Percentiles rank a stretch among this genome's conserved stretches.
Evolutionary conservation across 2,888 invertebrate genomes (phyloP).

Genomic region (Drosophila recens): DNA sequence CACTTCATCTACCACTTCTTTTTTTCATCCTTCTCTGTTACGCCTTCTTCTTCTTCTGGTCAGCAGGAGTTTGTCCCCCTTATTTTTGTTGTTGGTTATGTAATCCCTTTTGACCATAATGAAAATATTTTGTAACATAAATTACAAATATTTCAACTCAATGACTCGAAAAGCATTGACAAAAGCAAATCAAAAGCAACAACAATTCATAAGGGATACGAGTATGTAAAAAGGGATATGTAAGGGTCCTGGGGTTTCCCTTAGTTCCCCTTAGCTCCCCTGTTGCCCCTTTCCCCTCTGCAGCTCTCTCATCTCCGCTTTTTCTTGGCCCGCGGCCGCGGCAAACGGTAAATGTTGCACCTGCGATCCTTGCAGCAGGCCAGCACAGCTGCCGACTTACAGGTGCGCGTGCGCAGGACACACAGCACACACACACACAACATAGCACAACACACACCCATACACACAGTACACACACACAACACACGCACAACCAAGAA

Average conservation of each 20-base stretch:
- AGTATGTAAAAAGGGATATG: background rate
- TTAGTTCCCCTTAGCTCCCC: slow-evolving; percentile 7
- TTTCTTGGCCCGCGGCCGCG: slow-evolving; percentile 52
- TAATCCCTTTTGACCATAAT: slow-evolving; percentile 47
- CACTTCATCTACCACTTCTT: background rate
- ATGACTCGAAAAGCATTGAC: slow-evolving; percentile 15
- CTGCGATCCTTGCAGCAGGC: slow-evolving; percentile 69
- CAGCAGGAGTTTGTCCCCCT: background rate
- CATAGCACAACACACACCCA: background rate
- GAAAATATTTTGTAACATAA: slow-evolving; percentile 75
- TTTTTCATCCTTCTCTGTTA: background rate
- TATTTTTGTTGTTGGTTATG: slow-evolving; percentile 24
- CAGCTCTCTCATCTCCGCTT: background rate
- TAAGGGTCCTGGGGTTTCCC: slow-evolving; percentile 25
- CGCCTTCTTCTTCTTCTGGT: background rate
- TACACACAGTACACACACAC: background rate
- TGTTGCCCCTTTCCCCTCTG: background rate
- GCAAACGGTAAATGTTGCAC: slow-evolving; percentile 78
- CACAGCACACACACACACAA: too few species aligned
- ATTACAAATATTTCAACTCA: slow-evolving; percentile 61
- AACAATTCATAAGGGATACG: slow-evolving; percentile 15
- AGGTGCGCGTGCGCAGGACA: slow-evolving; percentile 75
- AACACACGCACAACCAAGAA: background rate
- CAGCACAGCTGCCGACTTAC: slow-evolving; percentile 65
- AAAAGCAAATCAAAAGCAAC: slow-evolving; percentile 28